Evolutionary conservation across 2,888 invertebrate species (phyloP), one percentile per base, ranked within the genome.

Genomic region (Lutraria lutraria): DNA sequence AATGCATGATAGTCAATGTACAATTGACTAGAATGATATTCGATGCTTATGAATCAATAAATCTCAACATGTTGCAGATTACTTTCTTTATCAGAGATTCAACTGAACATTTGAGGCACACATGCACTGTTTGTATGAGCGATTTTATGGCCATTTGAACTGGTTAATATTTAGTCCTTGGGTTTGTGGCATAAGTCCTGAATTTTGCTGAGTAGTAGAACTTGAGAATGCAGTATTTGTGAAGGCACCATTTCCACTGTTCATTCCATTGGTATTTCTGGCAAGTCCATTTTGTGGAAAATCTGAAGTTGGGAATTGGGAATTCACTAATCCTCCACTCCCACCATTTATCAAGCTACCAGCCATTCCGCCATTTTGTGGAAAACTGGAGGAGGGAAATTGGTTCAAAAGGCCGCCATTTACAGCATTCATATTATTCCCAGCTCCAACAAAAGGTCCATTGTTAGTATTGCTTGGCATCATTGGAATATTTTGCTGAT

Each of bases 401-500:
- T 63, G 63, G n/a, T 76, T 76, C 29, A 76, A 34, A 76, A 76
- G 19, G 16, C 76, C 76, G 34, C 76, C 76, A 76, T 76, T 76
- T 16, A 15, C 76, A 34, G 76, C 31, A 31, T 76, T 76, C 76
- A 76, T 76, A 19, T 13, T 76, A 76, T 76, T 76, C 31, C 19
- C 34, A 19, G 31, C 76, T 16, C 76, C 76, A 19, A 19, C 12
- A 25, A 76, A 31, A 34, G 25, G 34, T 76, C 76, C 76, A 31
- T 16, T 76, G 16, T 31, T 34, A 15, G 34, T 16, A 10, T 1
- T 76, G 21, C 31, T 76, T 34, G 76, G 76, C 4, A 76, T 31
- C 15, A 76, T 34, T 0, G 76, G 76, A 31, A 76, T 2, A 19
- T 76, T 76, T 19, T 31, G 34, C 31, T 31, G 16, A 6, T 76